Conservation (phyloP, 35 echinoderm and acorn worm genomes). For the Strongylocentrotus purpuratus region DNA sequence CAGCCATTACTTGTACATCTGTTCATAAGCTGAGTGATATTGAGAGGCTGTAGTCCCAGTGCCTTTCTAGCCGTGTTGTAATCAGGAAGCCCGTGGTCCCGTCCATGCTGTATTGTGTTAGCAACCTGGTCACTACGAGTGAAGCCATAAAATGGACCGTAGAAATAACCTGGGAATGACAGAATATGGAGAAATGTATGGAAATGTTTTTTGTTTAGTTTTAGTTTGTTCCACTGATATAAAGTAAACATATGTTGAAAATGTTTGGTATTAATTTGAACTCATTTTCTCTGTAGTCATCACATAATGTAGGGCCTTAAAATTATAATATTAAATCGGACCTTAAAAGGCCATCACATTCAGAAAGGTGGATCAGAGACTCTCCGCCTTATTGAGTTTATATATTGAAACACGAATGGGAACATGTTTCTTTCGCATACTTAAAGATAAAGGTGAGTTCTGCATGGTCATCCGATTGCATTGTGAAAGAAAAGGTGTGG, state of each 20-base stretch:
- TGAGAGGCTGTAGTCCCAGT: slow-evolving; percentile 10
- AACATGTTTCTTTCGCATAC: too few species aligned
- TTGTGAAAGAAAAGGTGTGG: too few species aligned
- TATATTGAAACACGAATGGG: too few species aligned
- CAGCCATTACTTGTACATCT: not conserved
- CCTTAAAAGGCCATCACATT: too few species aligned
- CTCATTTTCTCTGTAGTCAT: too few species aligned
- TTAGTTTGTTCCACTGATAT: not conserved
- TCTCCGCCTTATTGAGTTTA: too few species aligned
- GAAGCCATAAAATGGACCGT: slow-evolving; percentile 17
- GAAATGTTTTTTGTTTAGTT: not conserved
- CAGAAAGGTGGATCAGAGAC: too few species aligned
- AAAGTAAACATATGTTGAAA: not conserved
- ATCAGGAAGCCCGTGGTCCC: slow-evolving; percentile 43
- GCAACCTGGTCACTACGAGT: slow-evolving; percentile 32
- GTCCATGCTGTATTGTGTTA: slow-evolving; percentile 28
- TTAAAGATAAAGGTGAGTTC: too few species aligned
- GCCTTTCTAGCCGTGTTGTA: slow-evolving; percentile 43
- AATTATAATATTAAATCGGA: too few species aligned
- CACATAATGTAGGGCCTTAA: too few species aligned
- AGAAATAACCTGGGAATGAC: slow-evolving; percentile 16
- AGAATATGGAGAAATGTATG: not conserved
- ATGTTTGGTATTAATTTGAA: too few species aligned
- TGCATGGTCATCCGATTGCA: too few species aligned
- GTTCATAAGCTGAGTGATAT: not conserved